Percentiles rank a stretch among this genome's conserved stretches.
Evolutionary conservation across 2,888 invertebrate species (phyloP).

Genomic region (Suillia variegata): DNA sequence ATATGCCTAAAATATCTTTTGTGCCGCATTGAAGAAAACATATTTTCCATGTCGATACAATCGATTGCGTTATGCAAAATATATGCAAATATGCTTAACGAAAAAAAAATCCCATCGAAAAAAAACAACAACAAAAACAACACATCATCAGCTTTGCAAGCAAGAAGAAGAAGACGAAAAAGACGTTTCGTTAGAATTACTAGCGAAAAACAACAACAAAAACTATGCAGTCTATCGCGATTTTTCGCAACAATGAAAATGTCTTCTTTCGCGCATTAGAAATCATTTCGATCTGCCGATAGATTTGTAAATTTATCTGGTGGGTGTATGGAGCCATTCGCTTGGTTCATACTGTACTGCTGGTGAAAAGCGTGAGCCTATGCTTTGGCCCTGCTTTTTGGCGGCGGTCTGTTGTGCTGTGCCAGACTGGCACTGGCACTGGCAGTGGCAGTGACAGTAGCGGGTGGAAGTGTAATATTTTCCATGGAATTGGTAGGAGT

Average conservation of each 20-base stretch:
- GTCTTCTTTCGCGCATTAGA: constrained; percentile 43
- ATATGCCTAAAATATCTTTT: constrained; percentile 24
- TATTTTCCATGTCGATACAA: constrained; percentile 59
- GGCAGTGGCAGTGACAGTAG: too few relatives aligned
- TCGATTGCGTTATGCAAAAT: constrained; percentile 60
- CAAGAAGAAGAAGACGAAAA: too few relatives aligned
- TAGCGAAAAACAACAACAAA: neutral
- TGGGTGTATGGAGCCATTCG: constrained; percentile 33
- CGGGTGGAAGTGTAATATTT: constrained; percentile 19
- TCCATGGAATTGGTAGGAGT: constrained; percentile 14
- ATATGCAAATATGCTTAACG: constrained; percentile 57
- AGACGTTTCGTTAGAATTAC: constrained; percentile 28
- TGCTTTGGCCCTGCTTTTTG: too few relatives aligned
- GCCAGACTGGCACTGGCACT: too few relatives aligned
- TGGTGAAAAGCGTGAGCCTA: constrained; percentile 11
- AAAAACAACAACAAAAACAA: neutral
- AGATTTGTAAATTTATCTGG: constrained; percentile 54
- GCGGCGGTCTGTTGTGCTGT: neutral
- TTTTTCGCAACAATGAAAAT: constrained; percentile 19
- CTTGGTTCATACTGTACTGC: neutral
- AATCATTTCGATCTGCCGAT: constrained; percentile 45
- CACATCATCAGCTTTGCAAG: too few relatives aligned
- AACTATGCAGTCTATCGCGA: neutral
- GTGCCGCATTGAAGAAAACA: constrained; percentile 44
- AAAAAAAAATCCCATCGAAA: constrained; percentile 26